phyloP scores from a whole-genome alignment of 2,113 vertebrate species.

The Nycticryphes semicollaris region DNA sequence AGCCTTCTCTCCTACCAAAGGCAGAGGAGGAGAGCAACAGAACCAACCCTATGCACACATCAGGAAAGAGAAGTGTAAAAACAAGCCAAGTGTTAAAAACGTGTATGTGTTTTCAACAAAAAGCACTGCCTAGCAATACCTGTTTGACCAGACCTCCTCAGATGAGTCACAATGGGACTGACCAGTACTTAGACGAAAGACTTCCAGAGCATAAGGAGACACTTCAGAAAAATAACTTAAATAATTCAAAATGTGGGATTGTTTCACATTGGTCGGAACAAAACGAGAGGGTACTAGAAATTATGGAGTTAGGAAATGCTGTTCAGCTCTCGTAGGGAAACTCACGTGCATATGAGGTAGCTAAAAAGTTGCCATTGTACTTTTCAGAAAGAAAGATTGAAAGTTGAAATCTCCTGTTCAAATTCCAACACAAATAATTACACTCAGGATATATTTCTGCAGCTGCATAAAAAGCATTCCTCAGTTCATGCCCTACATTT shows the following conservation, averaged over 20 bases:
- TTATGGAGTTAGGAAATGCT: neutral
- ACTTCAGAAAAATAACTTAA: neutral
- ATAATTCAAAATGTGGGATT: neutral
- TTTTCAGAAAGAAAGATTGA: neutral
- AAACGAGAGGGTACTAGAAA: neutral
- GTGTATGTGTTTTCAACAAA: neutral
- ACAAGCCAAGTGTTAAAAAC: neutral
- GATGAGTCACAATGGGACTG: neutral
- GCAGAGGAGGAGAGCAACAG: neutral
- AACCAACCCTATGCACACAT: accelerated
- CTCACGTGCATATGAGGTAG: neutral
- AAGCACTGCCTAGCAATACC: neutral
- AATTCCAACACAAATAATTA: neutral
- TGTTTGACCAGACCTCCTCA: neutral
- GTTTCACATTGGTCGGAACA: neutral
- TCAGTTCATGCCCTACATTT: neutral
- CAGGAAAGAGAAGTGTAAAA: neutral
- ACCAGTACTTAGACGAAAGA: neutral
- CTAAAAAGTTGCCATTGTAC: neutral
- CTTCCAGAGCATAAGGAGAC: neutral
- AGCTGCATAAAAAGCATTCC: neutral
- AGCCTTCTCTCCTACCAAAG: neutral
- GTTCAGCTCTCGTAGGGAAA: neutral
- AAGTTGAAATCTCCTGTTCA: neutral
- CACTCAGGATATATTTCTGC: neutral